Conservation (phyloP, 2,113 vertebrate genomes). For the Xenopus borealis region DNA sequence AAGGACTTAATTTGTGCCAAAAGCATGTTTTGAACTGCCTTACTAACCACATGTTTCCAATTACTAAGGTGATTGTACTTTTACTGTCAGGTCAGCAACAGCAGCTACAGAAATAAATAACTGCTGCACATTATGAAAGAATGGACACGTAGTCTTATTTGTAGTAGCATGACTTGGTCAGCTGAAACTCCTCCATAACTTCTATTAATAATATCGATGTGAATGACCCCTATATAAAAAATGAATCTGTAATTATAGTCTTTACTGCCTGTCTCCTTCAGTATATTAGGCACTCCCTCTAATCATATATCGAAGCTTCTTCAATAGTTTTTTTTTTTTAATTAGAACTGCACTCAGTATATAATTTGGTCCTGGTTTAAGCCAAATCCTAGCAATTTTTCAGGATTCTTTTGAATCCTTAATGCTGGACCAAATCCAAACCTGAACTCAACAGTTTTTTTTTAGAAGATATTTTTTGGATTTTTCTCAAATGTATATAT, state of each 20-base stretch:
- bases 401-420: no score
- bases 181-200: conserved; percentile 9
- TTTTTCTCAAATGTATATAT: no score
- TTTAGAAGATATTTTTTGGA: no score
- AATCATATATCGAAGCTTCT: no score
- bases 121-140: conserved; percentile 13
- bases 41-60: conserved; percentile 33
- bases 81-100: conserved; percentile 40
- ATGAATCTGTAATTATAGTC: not conserved
- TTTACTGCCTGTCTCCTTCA: not conserved
- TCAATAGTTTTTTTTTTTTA: no score
- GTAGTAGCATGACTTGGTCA: conserved; percentile 4
- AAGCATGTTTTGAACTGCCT: conserved; percentile 33
- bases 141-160: conserved; percentile 19
- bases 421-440: no score
- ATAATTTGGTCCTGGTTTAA: no score
- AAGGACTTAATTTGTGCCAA: conserved; percentile 37
- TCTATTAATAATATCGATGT: not conserved
- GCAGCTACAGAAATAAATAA: conserved; percentile 41
- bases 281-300: not conserved
- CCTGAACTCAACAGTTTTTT: no score
- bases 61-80: conserved; percentile 41
- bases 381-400: no score
- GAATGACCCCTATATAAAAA: not conserved
- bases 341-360: no score